phyloP scores from a whole-genome alignment of 2,888 invertebrate genomes.

The Tanaodytes sp. region DNA sequence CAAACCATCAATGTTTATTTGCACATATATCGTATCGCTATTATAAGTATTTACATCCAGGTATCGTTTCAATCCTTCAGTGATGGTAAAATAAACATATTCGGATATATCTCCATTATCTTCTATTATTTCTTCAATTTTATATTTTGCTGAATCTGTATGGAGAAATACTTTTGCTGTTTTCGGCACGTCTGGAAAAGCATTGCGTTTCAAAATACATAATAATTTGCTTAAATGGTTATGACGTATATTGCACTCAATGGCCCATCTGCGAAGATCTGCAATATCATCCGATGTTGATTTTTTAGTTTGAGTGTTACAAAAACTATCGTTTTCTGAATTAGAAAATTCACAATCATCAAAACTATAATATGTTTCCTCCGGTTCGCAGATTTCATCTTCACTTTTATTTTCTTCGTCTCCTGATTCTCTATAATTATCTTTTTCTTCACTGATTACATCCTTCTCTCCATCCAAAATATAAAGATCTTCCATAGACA shows the following conservation, averaged over 20 bases:
- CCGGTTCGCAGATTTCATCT: not conserved
- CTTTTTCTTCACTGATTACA: not conserved
- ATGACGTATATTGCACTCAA: conserved; percentile 31
- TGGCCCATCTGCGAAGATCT: conserved; percentile 31
- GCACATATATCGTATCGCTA: conserved; percentile 5
- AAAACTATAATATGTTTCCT: not conserved
- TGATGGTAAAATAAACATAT: conserved; percentile 42
- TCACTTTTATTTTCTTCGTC: not conserved
- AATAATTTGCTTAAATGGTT: conserved; percentile 23
- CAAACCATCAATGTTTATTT: conserved; percentile 39
- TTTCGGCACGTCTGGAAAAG: conserved; percentile 34
- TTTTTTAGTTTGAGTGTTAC: not conserved
- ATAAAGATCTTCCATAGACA: too few relatives aligned
- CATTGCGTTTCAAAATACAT: conserved; percentile 23
- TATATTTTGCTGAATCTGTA: conserved; percentile 31
- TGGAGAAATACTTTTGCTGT: conserved; percentile 36
- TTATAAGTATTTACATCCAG: conserved; percentile 1
- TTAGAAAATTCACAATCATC: not conserved
- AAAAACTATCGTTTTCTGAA: not conserved
- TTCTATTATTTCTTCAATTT: conserved; percentile 30
- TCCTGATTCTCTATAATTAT: too few relatives aligned
- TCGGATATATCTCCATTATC: conserved; percentile 19
- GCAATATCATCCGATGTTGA: conserved; percentile 7
- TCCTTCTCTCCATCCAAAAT: not conserved
- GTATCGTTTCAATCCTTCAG: conserved; percentile 27